Evolutionary conservation across 1,140 invertebrate genomes (phyloP).

Genomic region (Aphaenogaster floridana): DNA sequence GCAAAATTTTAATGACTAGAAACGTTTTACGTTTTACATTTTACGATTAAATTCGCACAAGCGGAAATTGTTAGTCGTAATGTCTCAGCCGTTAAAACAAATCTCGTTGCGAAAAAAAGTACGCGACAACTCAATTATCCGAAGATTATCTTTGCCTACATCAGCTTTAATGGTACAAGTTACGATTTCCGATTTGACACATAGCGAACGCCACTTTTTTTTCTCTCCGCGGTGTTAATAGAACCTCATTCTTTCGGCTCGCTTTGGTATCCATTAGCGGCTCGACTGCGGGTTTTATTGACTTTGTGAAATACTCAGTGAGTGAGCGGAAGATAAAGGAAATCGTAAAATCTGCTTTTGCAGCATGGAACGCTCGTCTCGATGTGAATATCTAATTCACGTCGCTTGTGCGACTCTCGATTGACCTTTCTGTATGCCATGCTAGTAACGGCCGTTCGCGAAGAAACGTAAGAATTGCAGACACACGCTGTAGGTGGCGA

Average conservation of each 20-base stretch:
- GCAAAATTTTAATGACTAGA: neutral
- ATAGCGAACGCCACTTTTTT: neutral
- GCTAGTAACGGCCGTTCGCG: slow-evolving; percentile 12
- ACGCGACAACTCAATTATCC: slow-evolving; percentile 43
- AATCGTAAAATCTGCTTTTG: slow-evolving; percentile 44
- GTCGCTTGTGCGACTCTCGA: slow-evolving; percentile 46
- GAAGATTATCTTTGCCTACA: neutral
- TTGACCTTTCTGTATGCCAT: slow-evolving; percentile 44
- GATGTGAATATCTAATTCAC: slow-evolving; percentile 53
- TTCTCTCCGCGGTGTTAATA: slow-evolving; percentile 17
- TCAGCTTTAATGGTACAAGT: neutral
- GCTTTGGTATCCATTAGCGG: slow-evolving; percentile 41
- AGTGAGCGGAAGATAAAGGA: slow-evolving; percentile 32
- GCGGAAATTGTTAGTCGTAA: slow-evolving; percentile 27
- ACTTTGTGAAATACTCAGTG: slow-evolving; percentile 54
- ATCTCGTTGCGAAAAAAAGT: neutral
- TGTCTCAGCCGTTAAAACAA: neutral
- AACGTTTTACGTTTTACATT: neutral
- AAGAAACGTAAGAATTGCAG: slow-evolving; percentile 50
- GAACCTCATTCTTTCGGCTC: slow-evolving; percentile 49
- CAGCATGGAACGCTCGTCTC: slow-evolving; percentile 22
- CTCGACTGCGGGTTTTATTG: slow-evolving; percentile 19
- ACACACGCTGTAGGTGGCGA: slow-evolving; percentile 34
- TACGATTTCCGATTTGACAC: slow-evolving; percentile 20
- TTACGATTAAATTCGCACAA: neutral